A percentile compares a stretch with the other conserved stretches of the same genome.
Conservation (phyloP, 2,113 vertebrate species). For the Anolis carolinensis region DNA sequence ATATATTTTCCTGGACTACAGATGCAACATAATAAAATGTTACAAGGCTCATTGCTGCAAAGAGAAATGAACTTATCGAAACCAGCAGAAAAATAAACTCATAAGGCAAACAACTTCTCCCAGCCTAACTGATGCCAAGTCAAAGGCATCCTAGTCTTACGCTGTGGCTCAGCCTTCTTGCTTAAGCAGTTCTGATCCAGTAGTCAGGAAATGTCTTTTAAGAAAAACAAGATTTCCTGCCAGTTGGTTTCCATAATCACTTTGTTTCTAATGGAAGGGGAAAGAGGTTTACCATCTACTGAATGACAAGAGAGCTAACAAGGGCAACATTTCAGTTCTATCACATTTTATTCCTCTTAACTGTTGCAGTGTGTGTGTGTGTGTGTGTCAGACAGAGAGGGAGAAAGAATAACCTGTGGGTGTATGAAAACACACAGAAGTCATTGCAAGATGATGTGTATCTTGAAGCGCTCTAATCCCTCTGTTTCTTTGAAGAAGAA, state of each 20-base stretch:
- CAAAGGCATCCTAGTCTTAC: neutral
- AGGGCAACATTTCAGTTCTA: neutral
- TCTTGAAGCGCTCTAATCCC: neutral
- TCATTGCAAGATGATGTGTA: neutral
- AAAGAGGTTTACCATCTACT: neutral
- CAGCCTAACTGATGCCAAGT: neutral
- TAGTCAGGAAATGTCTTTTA: neutral
- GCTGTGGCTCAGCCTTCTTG: neutral
- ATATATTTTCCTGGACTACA: too few relatives aligned
- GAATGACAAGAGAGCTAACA: neutral
- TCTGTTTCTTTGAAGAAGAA: neutral
- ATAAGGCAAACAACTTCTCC: neutral
- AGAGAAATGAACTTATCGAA: neutral
- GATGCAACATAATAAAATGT: too few relatives aligned
- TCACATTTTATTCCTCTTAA: neutral
- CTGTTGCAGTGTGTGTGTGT: neutral
- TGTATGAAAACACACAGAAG: neutral
- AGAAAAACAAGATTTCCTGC: constrained; percentile 4
- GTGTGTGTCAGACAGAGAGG: neutral
- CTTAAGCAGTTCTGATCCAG: neutral
- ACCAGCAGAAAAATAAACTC: neutral
- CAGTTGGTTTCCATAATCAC: neutral
- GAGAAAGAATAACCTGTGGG: neutral
- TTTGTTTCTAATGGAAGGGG: neutral
- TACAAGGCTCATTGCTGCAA: too few relatives aligned